These are phyloP conservation scores for Rhodeus uyekii DNA, from an alignment of 2,797 vertebrate genomes.

Conservation along the genomic window DNA sequence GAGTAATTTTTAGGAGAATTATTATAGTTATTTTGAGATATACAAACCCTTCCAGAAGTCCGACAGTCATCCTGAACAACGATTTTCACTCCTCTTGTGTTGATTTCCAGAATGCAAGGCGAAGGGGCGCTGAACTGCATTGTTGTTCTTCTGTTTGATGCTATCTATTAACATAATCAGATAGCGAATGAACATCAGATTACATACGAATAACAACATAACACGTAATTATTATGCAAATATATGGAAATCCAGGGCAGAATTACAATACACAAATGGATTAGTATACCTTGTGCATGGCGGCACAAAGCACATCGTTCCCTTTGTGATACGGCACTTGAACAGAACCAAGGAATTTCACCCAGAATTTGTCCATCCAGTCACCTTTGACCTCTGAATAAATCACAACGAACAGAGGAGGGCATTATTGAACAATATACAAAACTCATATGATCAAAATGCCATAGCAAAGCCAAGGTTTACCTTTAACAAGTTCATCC, in stretches of 20 bases:
- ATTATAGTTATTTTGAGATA: not conserved
- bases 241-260: not conserved
- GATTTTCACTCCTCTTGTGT: slow-evolving; percentile 89
- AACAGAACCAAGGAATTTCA: slow-evolving; percentile 93
- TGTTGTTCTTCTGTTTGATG: slow-evolving; percentile 83
- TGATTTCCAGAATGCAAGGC: slow-evolving; percentile 90
- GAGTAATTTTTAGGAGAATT: not conserved
- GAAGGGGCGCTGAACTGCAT: slow-evolving; percentile 86
- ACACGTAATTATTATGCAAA: not conserved
- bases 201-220: not conserved
- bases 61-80: slow-evolving; percentile 82
- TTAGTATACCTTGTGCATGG: slow-evolving; percentile 93
- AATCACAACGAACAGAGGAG: not conserved
- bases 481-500: slow-evolving; percentile 80
- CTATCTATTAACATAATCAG: slow-evolving; percentile 80
- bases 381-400: slow-evolving; percentile 64
- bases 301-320: slow-evolving; percentile 89
- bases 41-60: slow-evolving; percentile 78
- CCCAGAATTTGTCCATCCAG: slow-evolving; percentile 85
- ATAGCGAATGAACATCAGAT: slow-evolving; percentile 28
- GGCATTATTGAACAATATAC: not conserved
- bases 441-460: not conserved
- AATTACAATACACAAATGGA: not conserved
- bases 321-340: slow-evolving; percentile 94
- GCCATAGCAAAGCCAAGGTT: not conserved